Conservation (phyloP, 2,113 vertebrate species). For the Melospiza melodia region DNA sequence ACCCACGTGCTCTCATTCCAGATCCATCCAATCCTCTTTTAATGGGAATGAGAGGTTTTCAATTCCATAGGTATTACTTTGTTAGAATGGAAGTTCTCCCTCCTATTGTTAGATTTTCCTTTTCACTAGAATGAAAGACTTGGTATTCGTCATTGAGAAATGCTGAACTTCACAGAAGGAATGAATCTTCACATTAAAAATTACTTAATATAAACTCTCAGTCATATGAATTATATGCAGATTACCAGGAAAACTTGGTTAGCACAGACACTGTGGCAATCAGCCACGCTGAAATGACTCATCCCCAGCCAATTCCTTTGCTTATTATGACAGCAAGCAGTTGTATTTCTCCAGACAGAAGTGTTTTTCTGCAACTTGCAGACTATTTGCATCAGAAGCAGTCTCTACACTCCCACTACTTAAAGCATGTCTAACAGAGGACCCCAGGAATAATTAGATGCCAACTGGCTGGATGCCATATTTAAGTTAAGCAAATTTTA, state of each 20-base stretch:
- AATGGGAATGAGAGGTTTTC: background rate
- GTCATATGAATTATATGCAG: background rate
- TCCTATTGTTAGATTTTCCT: background rate
- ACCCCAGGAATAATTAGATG: slow-evolving; percentile 17
- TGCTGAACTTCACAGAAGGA: background rate
- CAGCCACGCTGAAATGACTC: background rate
- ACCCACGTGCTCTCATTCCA: background rate
- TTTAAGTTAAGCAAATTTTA: background rate
- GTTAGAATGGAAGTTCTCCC: background rate
- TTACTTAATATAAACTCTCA: background rate
- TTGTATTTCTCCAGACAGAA: slow-evolving; percentile 21
- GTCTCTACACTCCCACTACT: background rate
- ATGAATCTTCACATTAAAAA: background rate
- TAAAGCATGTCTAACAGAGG: background rate
- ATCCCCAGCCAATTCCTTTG: background rate
- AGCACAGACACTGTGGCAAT: background rate
- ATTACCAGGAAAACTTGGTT: background rate
- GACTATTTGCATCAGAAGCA: slow-evolving; percentile 2
- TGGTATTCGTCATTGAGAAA: background rate
- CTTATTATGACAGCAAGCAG: slow-evolving; percentile 1
- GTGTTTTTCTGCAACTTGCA: background rate
- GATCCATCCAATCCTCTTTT: background rate
- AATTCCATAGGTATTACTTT: background rate
- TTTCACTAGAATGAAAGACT: background rate
- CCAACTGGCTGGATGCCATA: background rate